phyloP scores from a whole-genome alignment of 1,140 invertebrate species.

The Brachionus sp. region DNA sequence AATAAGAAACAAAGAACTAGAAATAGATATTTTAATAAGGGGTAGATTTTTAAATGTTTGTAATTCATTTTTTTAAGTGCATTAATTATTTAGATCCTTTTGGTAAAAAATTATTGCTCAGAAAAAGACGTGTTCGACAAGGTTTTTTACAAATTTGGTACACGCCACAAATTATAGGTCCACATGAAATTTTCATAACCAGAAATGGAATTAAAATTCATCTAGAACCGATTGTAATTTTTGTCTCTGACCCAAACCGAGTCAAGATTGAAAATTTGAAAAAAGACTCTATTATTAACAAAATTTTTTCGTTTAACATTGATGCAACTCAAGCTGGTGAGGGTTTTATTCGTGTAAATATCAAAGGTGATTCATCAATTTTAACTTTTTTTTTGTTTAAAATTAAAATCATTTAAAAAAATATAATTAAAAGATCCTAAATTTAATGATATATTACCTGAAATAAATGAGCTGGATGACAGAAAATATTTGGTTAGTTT shows the following conservation, averaged over 20 bases:
- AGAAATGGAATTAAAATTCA: not conserved
- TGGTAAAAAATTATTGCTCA: not conserved
- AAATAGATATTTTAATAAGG: constrained; percentile 18
- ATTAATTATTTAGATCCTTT: not conserved
- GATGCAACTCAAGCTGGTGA: constrained; percentile 21
- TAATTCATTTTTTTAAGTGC: not conserved
- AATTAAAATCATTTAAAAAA: not conserved
- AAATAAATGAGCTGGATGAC: constrained; percentile 29
- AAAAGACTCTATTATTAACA: not conserved
- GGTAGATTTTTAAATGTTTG: not conserved
- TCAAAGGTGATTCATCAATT: not conserved
- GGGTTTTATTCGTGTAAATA: constrained; percentile 26
- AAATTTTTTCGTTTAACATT: constrained; percentile 26
- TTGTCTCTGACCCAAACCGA: constrained; percentile 15
- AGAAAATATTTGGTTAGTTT: constrained; percentile 41
- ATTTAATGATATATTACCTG: constrained; percentile 30
- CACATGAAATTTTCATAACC: not conserved
- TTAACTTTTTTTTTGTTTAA: not conserved
- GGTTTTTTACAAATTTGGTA: constrained; percentile 19
- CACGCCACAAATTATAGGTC: not conserved
- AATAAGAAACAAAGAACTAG: constrained; percentile 6
- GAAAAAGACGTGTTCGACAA: not conserved
- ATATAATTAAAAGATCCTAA: constrained; percentile 14
- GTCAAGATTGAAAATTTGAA: constrained; percentile 25
- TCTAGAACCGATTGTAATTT: not conserved